phyloP scores from a whole-genome alignment of 2,888 invertebrate species.

The Yponomeuta malinellus region DNA sequence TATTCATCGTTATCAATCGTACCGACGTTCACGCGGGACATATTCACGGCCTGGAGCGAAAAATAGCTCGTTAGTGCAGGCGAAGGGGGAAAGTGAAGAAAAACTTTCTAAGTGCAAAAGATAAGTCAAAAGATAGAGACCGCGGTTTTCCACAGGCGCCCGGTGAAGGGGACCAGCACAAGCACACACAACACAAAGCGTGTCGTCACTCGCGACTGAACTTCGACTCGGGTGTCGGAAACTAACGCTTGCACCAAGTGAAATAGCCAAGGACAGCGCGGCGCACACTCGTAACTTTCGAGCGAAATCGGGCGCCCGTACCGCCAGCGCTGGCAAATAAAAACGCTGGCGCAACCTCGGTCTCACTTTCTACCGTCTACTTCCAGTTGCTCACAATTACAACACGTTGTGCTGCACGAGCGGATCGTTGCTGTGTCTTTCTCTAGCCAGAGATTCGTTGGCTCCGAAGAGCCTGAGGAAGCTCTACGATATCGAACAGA shows the following conservation, averaged over 20 bases:
- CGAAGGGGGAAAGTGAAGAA: not conserved
- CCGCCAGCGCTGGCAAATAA: conserved; percentile 59
- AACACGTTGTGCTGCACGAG: conserved; percentile 13
- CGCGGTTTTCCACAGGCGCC: conserved; percentile 26
- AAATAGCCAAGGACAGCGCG: conserved; percentile 71
- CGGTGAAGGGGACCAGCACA: conserved; percentile 57
- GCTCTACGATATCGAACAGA: too few species aligned
- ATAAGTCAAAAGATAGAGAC: not conserved
- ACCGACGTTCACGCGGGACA: too few species aligned
- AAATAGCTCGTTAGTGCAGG: too few species aligned
- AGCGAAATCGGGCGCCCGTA: conserved; percentile 68
- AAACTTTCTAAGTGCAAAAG: not conserved
- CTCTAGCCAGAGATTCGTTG: not conserved
- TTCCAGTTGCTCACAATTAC: conserved; percentile 23
- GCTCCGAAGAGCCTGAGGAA: too few species aligned
- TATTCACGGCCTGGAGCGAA: too few species aligned
- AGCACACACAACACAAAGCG: conserved; percentile 47
- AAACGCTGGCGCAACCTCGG: conserved; percentile 74
- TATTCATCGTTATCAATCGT: too few species aligned
- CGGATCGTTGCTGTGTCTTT: conserved; percentile 30
- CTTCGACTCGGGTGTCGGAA: conserved; percentile 66
- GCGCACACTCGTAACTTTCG: conserved; percentile 55
- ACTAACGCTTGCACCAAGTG: conserved; percentile 54
- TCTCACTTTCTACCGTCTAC: conserved; percentile 67
- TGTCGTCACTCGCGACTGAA: conserved; percentile 54